Evolutionary conservation across 2,113 vertebrate genomes (phyloP), one percentile per base, ranked within the genome.

Genomic region (Trochalopteron elliotii): DNA sequence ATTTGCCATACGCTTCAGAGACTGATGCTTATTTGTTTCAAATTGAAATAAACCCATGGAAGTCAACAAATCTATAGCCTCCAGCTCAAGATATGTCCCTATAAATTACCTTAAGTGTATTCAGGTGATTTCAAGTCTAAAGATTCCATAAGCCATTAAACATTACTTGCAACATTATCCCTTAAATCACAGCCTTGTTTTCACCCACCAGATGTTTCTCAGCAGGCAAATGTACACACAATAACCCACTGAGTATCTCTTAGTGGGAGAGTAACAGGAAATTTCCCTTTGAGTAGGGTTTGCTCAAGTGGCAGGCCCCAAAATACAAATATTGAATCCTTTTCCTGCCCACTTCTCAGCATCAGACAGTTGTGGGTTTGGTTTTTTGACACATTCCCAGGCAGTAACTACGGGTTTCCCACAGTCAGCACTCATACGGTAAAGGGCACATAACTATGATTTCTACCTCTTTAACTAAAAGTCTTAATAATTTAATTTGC

Each of bases 171-270:
- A 72, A 61, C 24, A 55, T 76, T 83, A 65, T 55, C 30, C 30
- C 42, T 82, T 88, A 86, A 87, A 94, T 90, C 55, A 59, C 40
- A 60, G 70, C 8, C 85, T 83, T 90, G 60, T 83, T 92, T 91
- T 47, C 65, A 93, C 49, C 83, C 68, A 64, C 79, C 92, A 94
- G 85, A 83, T 88, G 79, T 84, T 83, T 86, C 92, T 78, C 95
- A 95, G 85, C 90, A 93, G 93, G 92, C 33, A 87, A 93, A 94
- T 53, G 67, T 72, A 94, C 84, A 94, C 70, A 90, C 0, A 2
- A 52, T 30, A 91, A 95, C 47, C 42, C 69, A 68, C 4, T 5
- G 87, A 74, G 39, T n/a, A 60, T 10, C n/a, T 65, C 50, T 47
- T 70, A 70, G 55, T n/a, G 42, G 56, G 68, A 83, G 23, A 83